Percentiles rank a stretch among this genome's conserved stretches.
Conservation (phyloP, 2,113 vertebrate species). For the Pholis gunnellus region DNA sequence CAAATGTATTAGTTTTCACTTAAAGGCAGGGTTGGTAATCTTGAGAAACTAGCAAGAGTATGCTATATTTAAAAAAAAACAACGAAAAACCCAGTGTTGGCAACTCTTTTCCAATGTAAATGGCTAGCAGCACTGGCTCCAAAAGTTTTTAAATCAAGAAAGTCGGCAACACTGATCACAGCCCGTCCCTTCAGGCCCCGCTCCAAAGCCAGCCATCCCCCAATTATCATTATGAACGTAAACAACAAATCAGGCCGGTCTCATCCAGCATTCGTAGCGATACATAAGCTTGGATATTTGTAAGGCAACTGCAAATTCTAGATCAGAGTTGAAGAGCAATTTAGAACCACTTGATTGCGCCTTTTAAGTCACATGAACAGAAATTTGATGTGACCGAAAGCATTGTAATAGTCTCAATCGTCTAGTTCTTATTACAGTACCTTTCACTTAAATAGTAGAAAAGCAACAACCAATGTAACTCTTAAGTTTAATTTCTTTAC, state of each 20-base stretch:
- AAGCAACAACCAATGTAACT: background rate
- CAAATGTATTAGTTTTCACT: background rate
- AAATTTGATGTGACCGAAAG: background rate
- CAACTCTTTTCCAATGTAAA: no score
- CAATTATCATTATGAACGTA: background rate
- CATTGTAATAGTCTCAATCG: background rate
- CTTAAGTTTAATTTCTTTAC: conserved; percentile 11
- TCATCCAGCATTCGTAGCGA: background rate
- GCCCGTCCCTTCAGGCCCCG: no score
- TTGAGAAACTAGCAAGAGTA: background rate
- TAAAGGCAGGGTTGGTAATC: background rate
- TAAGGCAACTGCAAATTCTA: background rate
- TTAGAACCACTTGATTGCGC: background rate
- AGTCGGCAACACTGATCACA: no score
- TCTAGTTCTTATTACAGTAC: background rate
- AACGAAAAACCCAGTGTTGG: no score
- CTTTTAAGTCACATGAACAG: background rate
- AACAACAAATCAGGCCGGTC: background rate
- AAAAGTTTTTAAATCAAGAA: no score
- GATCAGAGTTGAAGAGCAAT: background rate
- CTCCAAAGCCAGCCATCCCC: no score
- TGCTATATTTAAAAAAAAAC: no score
- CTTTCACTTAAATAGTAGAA: background rate
- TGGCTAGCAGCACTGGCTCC: no score
- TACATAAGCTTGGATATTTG: background rate